Evolutionary conservation across 2,113 vertebrate species (phyloP).

Genomic region (Cyprichromis sp.): DNA sequence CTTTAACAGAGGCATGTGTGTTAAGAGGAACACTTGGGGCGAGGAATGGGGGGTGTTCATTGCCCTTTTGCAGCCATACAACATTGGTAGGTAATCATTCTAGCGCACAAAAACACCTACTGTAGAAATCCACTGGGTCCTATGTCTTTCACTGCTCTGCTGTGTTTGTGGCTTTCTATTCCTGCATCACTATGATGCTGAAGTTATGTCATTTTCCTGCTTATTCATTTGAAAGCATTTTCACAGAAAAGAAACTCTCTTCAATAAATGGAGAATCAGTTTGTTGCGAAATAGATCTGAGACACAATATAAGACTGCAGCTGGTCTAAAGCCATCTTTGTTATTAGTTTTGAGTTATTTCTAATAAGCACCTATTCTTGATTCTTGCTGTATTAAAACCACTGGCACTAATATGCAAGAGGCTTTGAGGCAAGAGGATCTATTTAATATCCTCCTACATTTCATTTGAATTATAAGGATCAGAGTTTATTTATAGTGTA

Average conservation of each 20-base stretch:
- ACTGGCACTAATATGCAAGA: slow-evolving; percentile 36
- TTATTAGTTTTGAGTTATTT: slow-evolving; percentile 42
- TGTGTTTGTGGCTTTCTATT: neutral
- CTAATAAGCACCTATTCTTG: slow-evolving; percentile 26
- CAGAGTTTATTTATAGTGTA: slow-evolving; percentile 69
- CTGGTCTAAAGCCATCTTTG: neutral
- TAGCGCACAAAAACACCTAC: neutral
- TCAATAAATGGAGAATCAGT: neutral
- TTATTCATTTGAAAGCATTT: neutral
- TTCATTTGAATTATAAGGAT: slow-evolving; percentile 67
- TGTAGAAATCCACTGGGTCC: neutral
- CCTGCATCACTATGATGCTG: neutral
- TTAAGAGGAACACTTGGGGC: neutral
- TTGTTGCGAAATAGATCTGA: neutral
- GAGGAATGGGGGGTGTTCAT: neutral
- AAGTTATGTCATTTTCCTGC: neutral
- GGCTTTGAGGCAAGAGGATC: slow-evolving; percentile 59
- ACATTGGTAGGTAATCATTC: neutral
- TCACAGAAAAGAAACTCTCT: neutral
- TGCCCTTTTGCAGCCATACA: neutral
- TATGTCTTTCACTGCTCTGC: neutral
- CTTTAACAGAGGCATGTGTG: neutral
- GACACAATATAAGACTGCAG: neutral
- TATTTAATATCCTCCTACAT: slow-evolving; percentile 69
- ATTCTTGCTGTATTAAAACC: slow-evolving; percentile 37